Evolutionary conservation across 2,888 invertebrate species (phyloP).

Genomic region (Toxonevra muliebris): DNA sequence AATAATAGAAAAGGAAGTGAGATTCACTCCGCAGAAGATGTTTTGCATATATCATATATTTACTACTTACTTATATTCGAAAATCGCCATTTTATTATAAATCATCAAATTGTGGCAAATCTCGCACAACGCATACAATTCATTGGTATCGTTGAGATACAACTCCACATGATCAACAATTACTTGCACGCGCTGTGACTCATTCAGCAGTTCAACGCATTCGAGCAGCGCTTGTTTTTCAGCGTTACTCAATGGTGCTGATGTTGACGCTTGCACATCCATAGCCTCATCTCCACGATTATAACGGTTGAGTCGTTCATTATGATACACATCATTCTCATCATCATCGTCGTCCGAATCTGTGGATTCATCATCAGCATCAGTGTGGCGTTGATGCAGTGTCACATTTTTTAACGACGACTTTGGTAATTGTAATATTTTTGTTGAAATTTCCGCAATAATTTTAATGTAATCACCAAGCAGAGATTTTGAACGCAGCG

Average conservation of each 20-base stretch:
- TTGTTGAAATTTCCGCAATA: slow-evolving; percentile 60
- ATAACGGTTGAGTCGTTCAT: slow-evolving; percentile 42
- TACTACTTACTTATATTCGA: slow-evolving; percentile 81
- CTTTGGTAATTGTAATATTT: slow-evolving; percentile 60
- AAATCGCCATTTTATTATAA: slow-evolving; percentile 82
- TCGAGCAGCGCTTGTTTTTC: slow-evolving; percentile 58
- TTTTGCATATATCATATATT: too few relatives aligned
- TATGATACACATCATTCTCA: slow-evolving; percentile 38
- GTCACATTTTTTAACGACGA: slow-evolving; percentile 51
- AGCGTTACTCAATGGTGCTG: slow-evolving; percentile 45
- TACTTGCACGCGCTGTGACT: slow-evolving; percentile 68
- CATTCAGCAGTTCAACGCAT: slow-evolving; percentile 73
- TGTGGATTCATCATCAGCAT: slow-evolving; percentile 52
- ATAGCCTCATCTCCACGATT: slow-evolving; percentile 40
- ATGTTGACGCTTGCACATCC: background rate
- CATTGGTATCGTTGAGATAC: slow-evolving; percentile 64
- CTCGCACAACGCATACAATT: slow-evolving; percentile 76
- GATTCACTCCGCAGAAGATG: too few relatives aligned
- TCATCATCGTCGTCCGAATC: slow-evolving; percentile 45
- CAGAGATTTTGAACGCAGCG: slow-evolving; percentile 48
- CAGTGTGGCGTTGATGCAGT: slow-evolving; percentile 49
- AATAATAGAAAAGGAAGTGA: slow-evolving; percentile 6
- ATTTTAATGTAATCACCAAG: slow-evolving; percentile 59
- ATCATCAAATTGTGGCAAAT: slow-evolving; percentile 86
- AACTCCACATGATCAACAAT: slow-evolving; percentile 65